A percentile compares a stretch with the other conserved stretches of the same genome.
Evolutionary conservation across 2,797 vertebrate species (phyloP).

Genomic region (Aquila chrysaetos): DNA sequence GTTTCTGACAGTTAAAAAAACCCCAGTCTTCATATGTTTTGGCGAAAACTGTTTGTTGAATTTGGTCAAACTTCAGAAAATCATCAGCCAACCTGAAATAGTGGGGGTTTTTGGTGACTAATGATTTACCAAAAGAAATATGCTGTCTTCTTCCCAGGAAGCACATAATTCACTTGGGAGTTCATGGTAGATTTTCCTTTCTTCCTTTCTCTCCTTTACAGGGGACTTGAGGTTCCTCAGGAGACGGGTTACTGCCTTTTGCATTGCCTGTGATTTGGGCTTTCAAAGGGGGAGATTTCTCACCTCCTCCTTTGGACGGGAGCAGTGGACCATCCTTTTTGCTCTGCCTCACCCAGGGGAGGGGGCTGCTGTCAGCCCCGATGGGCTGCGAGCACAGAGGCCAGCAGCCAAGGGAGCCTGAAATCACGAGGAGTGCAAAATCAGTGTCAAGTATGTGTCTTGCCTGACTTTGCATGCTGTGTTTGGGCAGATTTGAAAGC

Average conservation of each 20-base stretch:
- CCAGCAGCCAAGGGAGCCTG: not conserved
- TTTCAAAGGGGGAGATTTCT: not conserved
- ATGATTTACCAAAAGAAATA: constrained; percentile 7
- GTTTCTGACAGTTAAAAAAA: not conserved
- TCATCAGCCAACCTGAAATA: not conserved
- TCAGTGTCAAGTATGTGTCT: not conserved
- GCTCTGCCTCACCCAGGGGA: not conserved
- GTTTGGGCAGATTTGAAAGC: not conserved
- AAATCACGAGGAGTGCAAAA: not conserved
- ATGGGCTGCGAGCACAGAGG: not conserved
- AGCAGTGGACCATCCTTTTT: not conserved
- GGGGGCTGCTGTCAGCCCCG: not conserved
- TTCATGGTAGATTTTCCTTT: not conserved
- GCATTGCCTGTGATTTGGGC: not conserved
- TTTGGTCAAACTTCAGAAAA: not conserved
- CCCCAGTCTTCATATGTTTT: not conserved
- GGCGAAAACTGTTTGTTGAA: not conserved
- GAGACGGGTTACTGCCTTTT: not conserved
- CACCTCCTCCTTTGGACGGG: not conserved
- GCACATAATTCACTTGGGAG: not conserved
- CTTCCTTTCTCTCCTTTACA: not conserved
- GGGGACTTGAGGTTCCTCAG: not conserved
- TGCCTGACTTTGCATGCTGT: not conserved
- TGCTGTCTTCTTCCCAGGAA: not conserved
- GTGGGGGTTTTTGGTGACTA: not conserved